Conservation (phyloP, 2,888 invertebrate species). For the Onthophagus sagittarius region DNA sequence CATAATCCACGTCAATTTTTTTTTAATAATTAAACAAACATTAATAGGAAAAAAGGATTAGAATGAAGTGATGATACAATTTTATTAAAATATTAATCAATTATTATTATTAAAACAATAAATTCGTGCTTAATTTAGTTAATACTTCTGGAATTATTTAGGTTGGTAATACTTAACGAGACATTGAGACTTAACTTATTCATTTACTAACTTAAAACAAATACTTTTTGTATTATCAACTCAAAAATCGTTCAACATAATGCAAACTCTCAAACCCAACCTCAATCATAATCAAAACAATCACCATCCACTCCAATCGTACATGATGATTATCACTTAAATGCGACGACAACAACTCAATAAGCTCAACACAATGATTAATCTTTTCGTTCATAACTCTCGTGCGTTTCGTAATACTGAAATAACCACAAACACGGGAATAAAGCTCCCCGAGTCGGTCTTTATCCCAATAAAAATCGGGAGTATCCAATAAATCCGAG, state of each 20-base stretch:
- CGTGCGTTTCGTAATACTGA: slow-evolving; percentile 79
- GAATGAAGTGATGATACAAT: no score
- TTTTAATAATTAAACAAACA: no score
- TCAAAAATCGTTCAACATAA: slow-evolving; percentile 59
- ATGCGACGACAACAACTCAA: slow-evolving; percentile 84
- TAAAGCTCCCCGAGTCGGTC: slow-evolving; percentile 84
- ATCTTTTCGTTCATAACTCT: slow-evolving; percentile 93
- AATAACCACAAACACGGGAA: slow-evolving; percentile 75
- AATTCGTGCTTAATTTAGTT: no score
- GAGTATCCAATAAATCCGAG: slow-evolving; percentile 90
- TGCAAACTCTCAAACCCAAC: slow-evolving; percentile 85
- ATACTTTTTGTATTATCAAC: no score
- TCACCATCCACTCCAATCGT: slow-evolving; percentile 96
- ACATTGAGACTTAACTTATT: no score
- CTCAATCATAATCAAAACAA: slow-evolving; percentile 91
- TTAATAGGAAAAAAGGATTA: no score
- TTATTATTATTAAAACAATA: no score
- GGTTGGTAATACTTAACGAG: no score
- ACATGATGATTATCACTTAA: slow-evolving; percentile 90
- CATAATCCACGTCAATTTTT: no score
- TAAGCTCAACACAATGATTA: slow-evolving; percentile 88
- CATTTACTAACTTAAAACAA: no score
- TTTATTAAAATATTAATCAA: no score
- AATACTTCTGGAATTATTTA: no score
- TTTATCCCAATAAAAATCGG: slow-evolving; percentile 98